Percentiles rank a stretch among this genome's conserved stretches.
phyloP scores from a whole-genome alignment of 2,888 invertebrate genomes.

The Folsomia manolachei region DNA sequence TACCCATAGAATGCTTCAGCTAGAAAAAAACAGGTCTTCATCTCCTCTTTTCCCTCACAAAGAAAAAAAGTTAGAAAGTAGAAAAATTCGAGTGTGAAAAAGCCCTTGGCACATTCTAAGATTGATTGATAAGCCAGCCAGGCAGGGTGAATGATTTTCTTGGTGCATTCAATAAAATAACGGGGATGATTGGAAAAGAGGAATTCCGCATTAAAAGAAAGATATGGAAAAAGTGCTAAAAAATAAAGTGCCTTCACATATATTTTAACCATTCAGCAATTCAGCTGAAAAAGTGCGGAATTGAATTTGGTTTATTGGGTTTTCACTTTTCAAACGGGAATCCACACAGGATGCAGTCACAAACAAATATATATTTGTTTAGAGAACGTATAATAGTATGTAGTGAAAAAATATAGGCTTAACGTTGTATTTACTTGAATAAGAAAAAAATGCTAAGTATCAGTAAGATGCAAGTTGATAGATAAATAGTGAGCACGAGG shows the following conservation, averaged over 20 bases:
- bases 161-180: neutral
- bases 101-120: neutral
- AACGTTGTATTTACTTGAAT: neutral
- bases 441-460: neutral
- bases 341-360: no score
- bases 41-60: no score
- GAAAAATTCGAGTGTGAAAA: neutral
- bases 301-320: slow-evolving; percentile 1
- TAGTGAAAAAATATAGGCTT: neutral
- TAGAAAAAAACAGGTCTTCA: neutral
- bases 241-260: slow-evolving; percentile 1
- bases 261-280: neutral
- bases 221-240: neutral
- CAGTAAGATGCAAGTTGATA: slow-evolving; percentile 18
- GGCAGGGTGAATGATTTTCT: neutral
- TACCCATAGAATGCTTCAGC: neutral
- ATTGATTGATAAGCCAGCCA: neutral
- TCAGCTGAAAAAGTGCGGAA: neutral
- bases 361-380: no score
- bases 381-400: neutral
- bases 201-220: neutral
- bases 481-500: slow-evolving; percentile 22
- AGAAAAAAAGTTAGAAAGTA: neutral
- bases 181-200: neutral
- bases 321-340: no score